Evolutionary conservation across 1,140 invertebrate species (phyloP), one percentile per base, ranked within the genome.

Genomic region (Andricus grossulariae): DNA sequence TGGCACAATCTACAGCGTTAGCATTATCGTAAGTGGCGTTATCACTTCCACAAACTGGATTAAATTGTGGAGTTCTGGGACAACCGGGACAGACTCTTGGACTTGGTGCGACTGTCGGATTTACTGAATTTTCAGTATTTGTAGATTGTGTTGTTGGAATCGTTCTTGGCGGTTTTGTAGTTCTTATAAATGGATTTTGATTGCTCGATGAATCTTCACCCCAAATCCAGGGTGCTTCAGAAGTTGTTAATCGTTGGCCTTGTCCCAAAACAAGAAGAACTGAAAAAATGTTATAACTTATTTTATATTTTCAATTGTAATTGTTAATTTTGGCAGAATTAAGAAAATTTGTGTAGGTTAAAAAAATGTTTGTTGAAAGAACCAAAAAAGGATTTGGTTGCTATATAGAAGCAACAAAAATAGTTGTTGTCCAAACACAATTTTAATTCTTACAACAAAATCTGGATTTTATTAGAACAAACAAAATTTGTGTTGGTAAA

Each of bases 1-100:
- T 74, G 16, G 84, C 84, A 72, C 85, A 87, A n/a, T 74, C 51
- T 4, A 86, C 73, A 54, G 77, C 54, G 2, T 66, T 75, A 8
- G 75, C 76, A 77, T 87, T 87, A 3, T 66, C 57, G 55, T 86
- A 87, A 1, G 86, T 86, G 7, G 82, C 74, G 25, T 79, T 83
- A 72, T 86, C 80, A 50, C 75, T 85, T 60, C 82, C 86, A 71
- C 85, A 87, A 13, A 84, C 75, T 1, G 86, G 85, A 77, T 82
- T 84, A 60, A 85, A 86, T 66, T 66, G 60, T 10, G 60, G 60
- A 39, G 60, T 66, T 66, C 10, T 66, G n/a, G 60, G 25, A 66
- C 60, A 66, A n/a, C 60, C 60, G 16, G 60, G 60, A 16, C 60
- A 66, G 10, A n/a, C 39, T 10, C 60, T 66, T 39, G 60, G 60